phyloP scores from a whole-genome alignment of 2,888 invertebrate genomes.

The Cheilosia impressa region DNA sequence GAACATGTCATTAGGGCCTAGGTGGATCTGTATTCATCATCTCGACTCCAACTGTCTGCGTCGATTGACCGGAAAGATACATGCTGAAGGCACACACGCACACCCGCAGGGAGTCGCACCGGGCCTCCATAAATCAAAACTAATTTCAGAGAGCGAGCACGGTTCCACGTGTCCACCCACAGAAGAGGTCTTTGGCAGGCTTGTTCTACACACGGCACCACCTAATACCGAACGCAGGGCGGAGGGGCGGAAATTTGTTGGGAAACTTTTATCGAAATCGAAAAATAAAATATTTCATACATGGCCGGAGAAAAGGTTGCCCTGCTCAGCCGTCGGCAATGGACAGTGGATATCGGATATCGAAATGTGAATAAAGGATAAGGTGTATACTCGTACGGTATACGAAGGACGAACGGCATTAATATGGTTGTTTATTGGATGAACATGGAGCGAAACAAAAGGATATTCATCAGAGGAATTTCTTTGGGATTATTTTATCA shows the following conservation, averaged over 20 bases:
- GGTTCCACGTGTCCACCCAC: neutral
- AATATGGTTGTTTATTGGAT: slow-evolving; percentile 67
- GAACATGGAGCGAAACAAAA: slow-evolving; percentile 45
- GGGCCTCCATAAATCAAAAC: slow-evolving; percentile 38
- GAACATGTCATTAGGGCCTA: neutral
- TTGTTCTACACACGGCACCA: neutral
- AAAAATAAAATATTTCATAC: slow-evolving; percentile 65
- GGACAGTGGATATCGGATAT: slow-evolving; percentile 47
- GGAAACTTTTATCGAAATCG: slow-evolving; percentile 68
- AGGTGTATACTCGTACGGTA: neutral
- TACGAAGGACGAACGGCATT: slow-evolving; percentile 8
- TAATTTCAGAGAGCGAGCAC: neutral
- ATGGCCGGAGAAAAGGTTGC: slow-evolving; percentile 44
- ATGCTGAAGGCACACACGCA: slow-evolving; percentile 1
- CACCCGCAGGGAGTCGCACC: neutral
- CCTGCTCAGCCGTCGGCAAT: slow-evolving; percentile 14
- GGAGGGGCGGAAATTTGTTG: slow-evolving; percentile 35
- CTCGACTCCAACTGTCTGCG: neutral
- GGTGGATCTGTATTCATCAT: neutral
- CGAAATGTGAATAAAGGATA: slow-evolving; percentile 66
- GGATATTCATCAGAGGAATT: slow-evolving; percentile 56
- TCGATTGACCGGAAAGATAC: slow-evolving; percentile 29
- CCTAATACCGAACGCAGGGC: slow-evolving; percentile 8
- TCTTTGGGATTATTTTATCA: slow-evolving; percentile 60
- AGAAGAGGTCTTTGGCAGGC: neutral